phyloP scores from a whole-genome alignment of 2,888 invertebrate species.

The Sicus ferrugineus region DNA sequence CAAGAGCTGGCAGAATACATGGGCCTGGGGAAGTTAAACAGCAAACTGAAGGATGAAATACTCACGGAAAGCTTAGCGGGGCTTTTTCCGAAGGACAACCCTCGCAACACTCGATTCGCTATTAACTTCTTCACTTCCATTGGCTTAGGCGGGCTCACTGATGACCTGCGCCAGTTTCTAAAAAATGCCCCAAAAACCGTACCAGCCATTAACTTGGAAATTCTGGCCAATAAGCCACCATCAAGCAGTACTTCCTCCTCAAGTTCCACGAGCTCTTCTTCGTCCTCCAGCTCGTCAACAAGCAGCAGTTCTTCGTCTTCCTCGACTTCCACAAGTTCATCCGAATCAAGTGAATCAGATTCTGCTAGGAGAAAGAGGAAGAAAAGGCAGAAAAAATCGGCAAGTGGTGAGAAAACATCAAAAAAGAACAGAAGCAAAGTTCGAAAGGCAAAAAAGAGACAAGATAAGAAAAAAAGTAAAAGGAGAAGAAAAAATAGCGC shows the following conservation, averaged over 20 bases:
- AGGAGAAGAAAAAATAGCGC: conserved; percentile 40
- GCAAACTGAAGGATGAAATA: conserved; percentile 87
- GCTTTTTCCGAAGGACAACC: conserved; percentile 94
- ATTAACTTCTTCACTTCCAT: conserved; percentile 98
- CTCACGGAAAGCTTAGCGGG: conserved; percentile 87
- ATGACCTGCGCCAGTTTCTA: conserved; percentile 87
- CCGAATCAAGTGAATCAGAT: conserved; percentile 35
- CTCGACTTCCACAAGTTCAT: conserved; percentile 40
- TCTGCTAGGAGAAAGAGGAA: conserved; percentile 47
- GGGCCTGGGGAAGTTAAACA: conserved; percentile 91
- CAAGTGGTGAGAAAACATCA: background rate
- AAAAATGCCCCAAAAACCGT: conserved; percentile 67
- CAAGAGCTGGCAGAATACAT: conserved; percentile 96
- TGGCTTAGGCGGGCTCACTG: conserved; percentile 94
- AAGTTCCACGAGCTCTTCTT: conserved; percentile 39
- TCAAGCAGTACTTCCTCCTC: conserved; percentile 41
- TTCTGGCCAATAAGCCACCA: conserved; percentile 54
- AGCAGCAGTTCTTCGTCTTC: conserved; percentile 40
- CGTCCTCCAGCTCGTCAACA: conserved; percentile 41
- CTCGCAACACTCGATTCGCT: conserved; percentile 94
- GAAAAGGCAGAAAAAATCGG: conserved; percentile 39
- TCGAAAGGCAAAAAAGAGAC: conserved; percentile 36
- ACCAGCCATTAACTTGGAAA: conserved; percentile 59
- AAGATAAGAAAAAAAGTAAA: conserved; percentile 32
- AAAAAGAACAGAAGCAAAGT: conserved; percentile 32